Percentiles rank a stretch among this genome's conserved stretches.
phyloP scores from a whole-genome alignment of 2,797 vertebrate genomes.

The Trichosurus vulpecula region DNA sequence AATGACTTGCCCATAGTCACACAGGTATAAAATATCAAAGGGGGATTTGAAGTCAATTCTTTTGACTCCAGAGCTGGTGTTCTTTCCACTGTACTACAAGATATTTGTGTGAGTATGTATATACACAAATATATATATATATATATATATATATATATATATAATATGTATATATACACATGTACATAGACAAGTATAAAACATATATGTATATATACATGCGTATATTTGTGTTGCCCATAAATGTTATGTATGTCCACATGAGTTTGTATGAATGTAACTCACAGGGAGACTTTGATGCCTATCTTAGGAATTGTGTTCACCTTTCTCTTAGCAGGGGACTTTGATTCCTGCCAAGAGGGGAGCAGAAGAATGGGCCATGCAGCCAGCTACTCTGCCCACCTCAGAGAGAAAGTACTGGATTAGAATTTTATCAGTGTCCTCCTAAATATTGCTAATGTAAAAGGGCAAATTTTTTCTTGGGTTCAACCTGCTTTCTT shows the following conservation, averaged over 20 bases:
- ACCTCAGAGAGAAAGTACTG: background rate
- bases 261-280: background rate
- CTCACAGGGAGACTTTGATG: background rate
- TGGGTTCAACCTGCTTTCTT: background rate
- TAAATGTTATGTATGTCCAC: no score
- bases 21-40: background rate
- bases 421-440: background rate
- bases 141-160: no score
- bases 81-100: background rate
- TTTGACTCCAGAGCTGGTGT: background rate
- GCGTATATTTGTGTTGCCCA: no score
- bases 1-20: background rate
- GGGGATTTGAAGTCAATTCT: background rate
- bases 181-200: no score
- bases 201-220: no score
- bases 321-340: background rate
- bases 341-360: background rate
- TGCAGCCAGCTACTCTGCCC: background rate
- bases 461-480: background rate
- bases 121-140: background rate
- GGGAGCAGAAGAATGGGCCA: background rate
- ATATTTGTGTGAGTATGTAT: background rate
- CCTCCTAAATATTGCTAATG: background rate
- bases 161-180: no score
- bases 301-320: background rate